Evolutionary conservation across 2,113 vertebrate species (phyloP).

Genomic region (Muntiacus muntjak): DNA sequence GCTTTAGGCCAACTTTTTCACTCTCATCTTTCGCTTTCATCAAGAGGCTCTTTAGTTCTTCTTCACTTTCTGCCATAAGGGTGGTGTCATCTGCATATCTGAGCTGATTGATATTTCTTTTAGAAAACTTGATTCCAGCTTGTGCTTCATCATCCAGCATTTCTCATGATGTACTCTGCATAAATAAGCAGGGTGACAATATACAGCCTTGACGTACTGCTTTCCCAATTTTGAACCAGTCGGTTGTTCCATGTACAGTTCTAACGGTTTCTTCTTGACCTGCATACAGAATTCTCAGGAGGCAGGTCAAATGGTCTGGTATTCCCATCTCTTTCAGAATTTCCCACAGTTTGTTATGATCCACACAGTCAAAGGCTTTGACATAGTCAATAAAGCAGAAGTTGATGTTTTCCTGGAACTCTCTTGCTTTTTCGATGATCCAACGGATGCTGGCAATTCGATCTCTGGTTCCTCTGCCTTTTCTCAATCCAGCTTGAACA

Average conservation of each 20-base stretch:
- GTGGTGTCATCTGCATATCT: background rate
- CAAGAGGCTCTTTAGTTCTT: background rate
- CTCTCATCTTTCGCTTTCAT: background rate
- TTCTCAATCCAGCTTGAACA: background rate
- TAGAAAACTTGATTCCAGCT: background rate
- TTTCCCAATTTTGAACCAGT: background rate
- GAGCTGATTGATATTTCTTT: background rate
- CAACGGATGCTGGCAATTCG: background rate
- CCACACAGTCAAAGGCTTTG: background rate
- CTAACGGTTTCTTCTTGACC: background rate
- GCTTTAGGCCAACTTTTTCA: background rate
- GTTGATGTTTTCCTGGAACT: background rate
- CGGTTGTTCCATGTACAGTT: background rate
- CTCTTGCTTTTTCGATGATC: background rate
- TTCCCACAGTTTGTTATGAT: background rate
- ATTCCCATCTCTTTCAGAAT: background rate
- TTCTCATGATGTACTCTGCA: background rate
- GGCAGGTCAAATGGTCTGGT: background rate
- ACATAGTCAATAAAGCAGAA: background rate
- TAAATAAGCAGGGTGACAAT: background rate
- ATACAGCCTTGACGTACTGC: background rate
- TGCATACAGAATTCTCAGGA: background rate
- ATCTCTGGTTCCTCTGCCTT: background rate
- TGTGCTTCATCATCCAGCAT: background rate
- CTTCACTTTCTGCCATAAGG: background rate